Evolutionary conservation across 2,113 vertebrate genomes (phyloP).

Genomic region (Hemiscyllium ocellatum): DNA sequence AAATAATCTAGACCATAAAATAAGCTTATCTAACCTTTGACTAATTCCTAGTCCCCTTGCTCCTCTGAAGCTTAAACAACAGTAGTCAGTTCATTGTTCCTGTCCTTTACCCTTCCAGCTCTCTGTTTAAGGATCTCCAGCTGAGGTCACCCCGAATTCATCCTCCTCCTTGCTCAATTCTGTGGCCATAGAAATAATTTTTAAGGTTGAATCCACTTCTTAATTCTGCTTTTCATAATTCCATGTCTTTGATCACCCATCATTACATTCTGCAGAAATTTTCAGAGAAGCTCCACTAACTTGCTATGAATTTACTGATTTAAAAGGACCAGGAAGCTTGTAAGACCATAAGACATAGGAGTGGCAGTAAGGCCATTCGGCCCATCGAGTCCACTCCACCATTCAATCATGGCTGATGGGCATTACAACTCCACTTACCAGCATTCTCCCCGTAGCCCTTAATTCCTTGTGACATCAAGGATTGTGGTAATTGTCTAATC

Average conservation of each 20-base stretch:
- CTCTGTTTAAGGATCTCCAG: not conserved
- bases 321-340: not conserved
- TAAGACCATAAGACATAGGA: no score
- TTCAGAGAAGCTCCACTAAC: not conserved
- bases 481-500: not conserved
- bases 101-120: not conserved
- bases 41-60: not conserved
- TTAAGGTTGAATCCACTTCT: not conserved
- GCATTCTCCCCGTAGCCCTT: no score
- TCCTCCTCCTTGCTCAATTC: not conserved
- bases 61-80: not conserved
- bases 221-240: not conserved
- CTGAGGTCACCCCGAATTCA: not conserved
- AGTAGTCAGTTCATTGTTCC: not conserved
- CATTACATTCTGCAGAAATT: not conserved
- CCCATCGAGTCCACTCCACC: no score
- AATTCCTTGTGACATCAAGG: no score
- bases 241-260: not conserved
- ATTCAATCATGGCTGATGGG: no score
- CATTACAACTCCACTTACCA: no score
- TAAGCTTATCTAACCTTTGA: not conserved
- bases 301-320: not conserved
- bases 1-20: no score
- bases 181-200: not conserved
- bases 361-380: no score